Base-by-base conservation (phyloP, 2,113 vertebrate species). In the Apodemus sylvaticus region DNA sequence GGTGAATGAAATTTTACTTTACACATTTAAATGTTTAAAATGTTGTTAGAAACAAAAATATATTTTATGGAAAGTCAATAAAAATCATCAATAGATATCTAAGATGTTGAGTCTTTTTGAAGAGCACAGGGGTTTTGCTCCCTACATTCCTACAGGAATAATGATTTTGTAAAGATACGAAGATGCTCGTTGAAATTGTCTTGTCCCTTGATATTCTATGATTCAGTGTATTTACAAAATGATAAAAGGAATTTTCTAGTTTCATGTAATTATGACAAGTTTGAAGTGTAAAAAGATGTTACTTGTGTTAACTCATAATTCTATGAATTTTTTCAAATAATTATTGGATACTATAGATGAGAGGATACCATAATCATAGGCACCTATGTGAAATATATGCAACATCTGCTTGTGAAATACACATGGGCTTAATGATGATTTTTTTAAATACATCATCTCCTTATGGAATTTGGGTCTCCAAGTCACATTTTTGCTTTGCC, bases 361-460 rank as follows among this genome's bases (percentile, higher is more conserved):
- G 64, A 66, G 36, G 85, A 39, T 39, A 73, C 94, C 12, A 77
- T 96, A 13, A 81, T 96, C 96, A 91, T 36, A 55, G 12, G 16
- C 11, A 93, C 19, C 34, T 70, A 36, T 6, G 6, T 86, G 85
- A 93, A 3, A 17, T 39, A 34, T 74, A 45, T 10, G 78, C 22
- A 96, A 64, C 0, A 74, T 48, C 89, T 20, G 8, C 4, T 86
- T 48, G 74, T 51, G 58, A 64, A 0, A 51, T 29, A 22, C 7
- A 74, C 66, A 45, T 45, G 17, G 88, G 77, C 7, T 55, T 96
- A 77, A 93, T 86, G 60, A 31, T 78, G n/a, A 20, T 53, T 71
- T 14, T 42, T 77, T 66, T 3, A 19, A 58, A 66, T 26, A 89
- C 19, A 12, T 20, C 1, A 62, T 45, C 7, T 64, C 13, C 10